phyloP scores from a whole-genome alignment of 2,797 vertebrate species.

The Anomalospiza imberbis region DNA sequence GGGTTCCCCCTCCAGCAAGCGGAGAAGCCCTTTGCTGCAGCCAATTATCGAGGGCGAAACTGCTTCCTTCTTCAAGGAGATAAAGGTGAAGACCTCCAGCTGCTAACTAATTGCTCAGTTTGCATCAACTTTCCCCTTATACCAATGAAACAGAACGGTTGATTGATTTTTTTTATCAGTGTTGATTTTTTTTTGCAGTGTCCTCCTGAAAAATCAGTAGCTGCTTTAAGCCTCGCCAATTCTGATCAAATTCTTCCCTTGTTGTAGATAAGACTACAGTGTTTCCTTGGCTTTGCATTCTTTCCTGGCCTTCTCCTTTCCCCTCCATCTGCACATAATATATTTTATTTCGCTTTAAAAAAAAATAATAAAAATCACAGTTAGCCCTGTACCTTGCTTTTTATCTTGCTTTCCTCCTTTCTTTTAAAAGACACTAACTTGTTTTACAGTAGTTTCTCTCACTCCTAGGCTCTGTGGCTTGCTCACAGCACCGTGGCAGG shows the following conservation, averaged over 20 bases:
- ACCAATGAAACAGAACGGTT: slow-evolving; percentile 29
- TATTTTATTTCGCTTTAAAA: neutral
- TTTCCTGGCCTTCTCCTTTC: neutral
- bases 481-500: neutral
- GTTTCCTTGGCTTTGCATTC: slow-evolving; percentile 41
- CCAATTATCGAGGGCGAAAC: slow-evolving; percentile 99
- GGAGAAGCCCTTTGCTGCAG: slow-evolving; percentile 97
- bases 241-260: slow-evolving; percentile 11
- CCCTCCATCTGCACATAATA: neutral
- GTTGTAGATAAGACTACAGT: neutral
- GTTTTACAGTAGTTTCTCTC: slow-evolving; percentile 4
- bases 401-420: neutral
- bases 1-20: slow-evolving; percentile 99
- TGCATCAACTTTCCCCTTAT: slow-evolving; percentile 40
- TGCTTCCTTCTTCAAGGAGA: slow-evolving; percentile 97
- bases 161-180: slow-evolving; percentile 14
- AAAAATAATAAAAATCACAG: neutral
- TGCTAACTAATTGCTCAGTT: slow-evolving; percentile 70
- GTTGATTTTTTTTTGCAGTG: slow-evolving; percentile 51
- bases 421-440: slow-evolving; percentile 28
- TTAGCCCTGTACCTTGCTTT: neutral
- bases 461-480: slow-evolving; percentile 32
- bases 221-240: slow-evolving; percentile 26
- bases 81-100: slow-evolving; percentile 90
- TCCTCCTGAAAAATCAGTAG: slow-evolving; percentile 62